phyloP scores from a whole-genome alignment of 2,888 invertebrate genomes.

The Nymphalis polychloros region DNA sequence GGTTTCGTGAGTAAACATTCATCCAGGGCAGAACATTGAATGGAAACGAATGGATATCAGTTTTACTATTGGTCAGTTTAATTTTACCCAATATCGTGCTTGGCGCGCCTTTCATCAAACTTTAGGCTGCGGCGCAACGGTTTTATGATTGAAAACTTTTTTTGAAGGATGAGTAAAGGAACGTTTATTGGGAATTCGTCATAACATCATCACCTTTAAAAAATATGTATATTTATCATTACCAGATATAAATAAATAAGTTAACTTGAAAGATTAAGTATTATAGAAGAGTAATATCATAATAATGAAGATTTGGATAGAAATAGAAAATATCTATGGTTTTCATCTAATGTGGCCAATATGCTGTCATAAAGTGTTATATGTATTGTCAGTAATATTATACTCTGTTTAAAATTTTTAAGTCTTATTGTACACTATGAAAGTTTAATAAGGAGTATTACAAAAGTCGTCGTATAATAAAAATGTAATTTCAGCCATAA shows the following conservation, averaged over 20 bases:
- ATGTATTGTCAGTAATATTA: too few relatives aligned
- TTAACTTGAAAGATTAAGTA: too few relatives aligned
- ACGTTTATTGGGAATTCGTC: neutral
- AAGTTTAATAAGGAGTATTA: neutral
- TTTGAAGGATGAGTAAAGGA: constrained; percentile 9
- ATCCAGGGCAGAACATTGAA: constrained; percentile 32
- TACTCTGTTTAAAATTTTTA: too few relatives aligned
- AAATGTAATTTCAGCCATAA: constrained; percentile 33
- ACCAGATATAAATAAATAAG: too few relatives aligned
- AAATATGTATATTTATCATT: too few relatives aligned
- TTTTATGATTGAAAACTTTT: constrained; percentile 24
- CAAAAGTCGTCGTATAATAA: constrained; percentile 8
- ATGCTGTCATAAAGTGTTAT: too few relatives aligned
- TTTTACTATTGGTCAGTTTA: constrained; percentile 34
- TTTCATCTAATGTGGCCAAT: too few relatives aligned
- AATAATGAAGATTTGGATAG: too few relatives aligned
- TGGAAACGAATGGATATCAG: constrained; percentile 35
- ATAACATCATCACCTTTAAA: neutral
- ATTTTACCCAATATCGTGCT: constrained; percentile 32
- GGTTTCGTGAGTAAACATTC: constrained; percentile 28
- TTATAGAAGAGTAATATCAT: too few relatives aligned
- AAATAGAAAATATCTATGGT: too few relatives aligned
- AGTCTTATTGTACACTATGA: neutral
- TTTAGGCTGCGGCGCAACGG: constrained; percentile 7
- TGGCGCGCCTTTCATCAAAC: constrained; percentile 26